Evolutionary conservation across 2,888 invertebrate genomes (phyloP), one percentile per base, ranked within the genome.

Genomic region (Hemaris fuciformis): DNA sequence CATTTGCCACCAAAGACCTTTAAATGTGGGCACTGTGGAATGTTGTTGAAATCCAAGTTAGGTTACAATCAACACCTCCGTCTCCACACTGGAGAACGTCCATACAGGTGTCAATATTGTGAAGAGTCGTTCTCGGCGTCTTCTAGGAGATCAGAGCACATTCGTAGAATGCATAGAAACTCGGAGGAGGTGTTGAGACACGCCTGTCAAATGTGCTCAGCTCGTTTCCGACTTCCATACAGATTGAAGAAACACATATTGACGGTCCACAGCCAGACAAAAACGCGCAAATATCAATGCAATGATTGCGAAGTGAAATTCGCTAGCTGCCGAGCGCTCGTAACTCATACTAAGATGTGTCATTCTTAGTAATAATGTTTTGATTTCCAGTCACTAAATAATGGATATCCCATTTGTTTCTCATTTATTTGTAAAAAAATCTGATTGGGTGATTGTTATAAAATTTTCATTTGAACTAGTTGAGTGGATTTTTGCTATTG

Each of bases 21-120:
- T 57, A 80, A 79, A 6, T 91, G 91, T 65, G 76, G 79, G 0
- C 74, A 81, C 5, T 91, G 91, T 38, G 84, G 83, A 0, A 68
- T 84, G 0, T 60, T 80, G 0, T 71, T 91, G 0, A 87, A 85
- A 66, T 81, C 84, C 0, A 87, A 81, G 38, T 66, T 90, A 0
- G 91, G 91, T 0, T 87, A 84, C 31, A 72, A 70, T 0, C 91
- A 91, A 60, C 91, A 91, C 57, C 53, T 87, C n/a, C 76, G 91
- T 0, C 66, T 91, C 0, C 91, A 91, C 46, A 88, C 89, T 0
- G 91, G 91, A 0, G 91, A 91, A 60, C 77, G 77, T 2, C 91
- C 91, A 0, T 91, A 91, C 34, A 22, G 69, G 0, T 91, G 91
- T 57, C 73, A 80, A 22, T 71, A 79, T 31, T 91, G 91, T 56